Evolutionary conservation across 2,888 invertebrate species (phyloP).

Genomic region (Busseola fusca): DNA sequence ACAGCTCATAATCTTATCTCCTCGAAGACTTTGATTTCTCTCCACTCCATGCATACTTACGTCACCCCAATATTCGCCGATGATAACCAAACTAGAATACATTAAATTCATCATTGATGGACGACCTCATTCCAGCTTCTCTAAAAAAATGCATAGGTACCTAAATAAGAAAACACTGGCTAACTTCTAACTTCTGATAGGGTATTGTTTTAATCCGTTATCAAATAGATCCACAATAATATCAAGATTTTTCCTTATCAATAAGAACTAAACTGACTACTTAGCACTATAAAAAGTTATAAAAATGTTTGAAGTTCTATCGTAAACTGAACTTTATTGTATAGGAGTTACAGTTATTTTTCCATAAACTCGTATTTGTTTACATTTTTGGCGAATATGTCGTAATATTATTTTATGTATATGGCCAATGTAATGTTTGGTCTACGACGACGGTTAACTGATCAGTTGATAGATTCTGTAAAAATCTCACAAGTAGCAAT

Average conservation of each 20-base stretch:
- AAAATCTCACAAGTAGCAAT: not conserved
- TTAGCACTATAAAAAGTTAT: no score
- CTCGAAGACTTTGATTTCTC: conserved; percentile 49
- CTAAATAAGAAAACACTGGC: conserved; percentile 17
- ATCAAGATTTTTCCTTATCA: not conserved
- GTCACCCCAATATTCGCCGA: conserved; percentile 29
- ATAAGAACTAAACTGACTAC: no score
- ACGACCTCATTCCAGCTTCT: conserved; percentile 34
- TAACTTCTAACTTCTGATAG: not conserved
- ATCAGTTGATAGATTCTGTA: not conserved
- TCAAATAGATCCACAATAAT: not conserved
- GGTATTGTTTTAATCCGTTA: not conserved
- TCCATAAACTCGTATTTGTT: no score
- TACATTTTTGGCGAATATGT: no score
- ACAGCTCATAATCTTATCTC: conserved; percentile 62
- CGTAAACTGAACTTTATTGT: no score
- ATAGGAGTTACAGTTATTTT: no score
- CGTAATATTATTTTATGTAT: no score
- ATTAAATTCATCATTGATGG: conserved; percentile 63
- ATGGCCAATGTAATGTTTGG: not conserved
- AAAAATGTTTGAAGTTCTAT: no score
- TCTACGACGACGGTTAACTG: not conserved
- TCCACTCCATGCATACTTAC: conserved; percentile 60
- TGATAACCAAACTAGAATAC: conserved; percentile 64
- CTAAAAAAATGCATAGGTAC: conserved; percentile 37